A percentile compares a stretch with the other conserved stretches of the same genome.
phyloP scores from a whole-genome alignment of 2,797 vertebrate genomes.

The Catostomus latipinnis region DNA sequence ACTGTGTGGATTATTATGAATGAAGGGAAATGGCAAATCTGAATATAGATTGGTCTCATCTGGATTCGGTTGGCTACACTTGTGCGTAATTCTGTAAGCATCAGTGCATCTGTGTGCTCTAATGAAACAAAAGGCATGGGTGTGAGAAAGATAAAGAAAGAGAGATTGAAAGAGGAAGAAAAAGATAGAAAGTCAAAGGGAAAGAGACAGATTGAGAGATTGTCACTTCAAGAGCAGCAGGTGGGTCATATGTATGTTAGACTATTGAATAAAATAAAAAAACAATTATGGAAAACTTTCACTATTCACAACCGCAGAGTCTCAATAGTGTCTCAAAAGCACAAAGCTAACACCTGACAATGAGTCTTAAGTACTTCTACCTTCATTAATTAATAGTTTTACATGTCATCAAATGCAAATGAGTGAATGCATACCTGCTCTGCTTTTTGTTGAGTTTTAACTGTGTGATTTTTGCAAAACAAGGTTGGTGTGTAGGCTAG shows the following conservation, averaged over 20 bases:
- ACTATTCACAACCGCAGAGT: background rate
- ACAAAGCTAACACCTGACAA: background rate
- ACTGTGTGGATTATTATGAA: constrained; percentile 77
- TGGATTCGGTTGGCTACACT: constrained; percentile 80
- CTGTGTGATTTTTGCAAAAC: background rate
- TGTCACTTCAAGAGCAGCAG: constrained; percentile 31
- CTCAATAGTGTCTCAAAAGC: background rate
- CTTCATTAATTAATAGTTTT: too few species aligned
- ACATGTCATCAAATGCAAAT: background rate
- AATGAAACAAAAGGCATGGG: constrained; percentile 80
- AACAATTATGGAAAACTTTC: background rate
- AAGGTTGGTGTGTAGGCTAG: background rate
- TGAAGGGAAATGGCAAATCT: constrained; percentile 83
- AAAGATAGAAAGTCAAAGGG: constrained; percentile 65
- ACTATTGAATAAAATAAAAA: background rate
- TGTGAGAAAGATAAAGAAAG: constrained; percentile 34
- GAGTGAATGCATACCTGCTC: background rate
- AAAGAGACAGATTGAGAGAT: constrained; percentile 38
- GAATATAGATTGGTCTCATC: constrained; percentile 86
- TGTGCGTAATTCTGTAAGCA: constrained; percentile 81
- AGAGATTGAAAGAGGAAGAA: constrained; percentile 53
- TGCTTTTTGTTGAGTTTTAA: background rate
- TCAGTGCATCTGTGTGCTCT: constrained; percentile 81
- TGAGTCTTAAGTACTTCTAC: background rate
- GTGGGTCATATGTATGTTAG: constrained; percentile 25